Evolutionary conservation across 2,888 invertebrate genomes (phyloP), one percentile per base, ranked within the genome.

Genomic region (Catocala nupta): DNA sequence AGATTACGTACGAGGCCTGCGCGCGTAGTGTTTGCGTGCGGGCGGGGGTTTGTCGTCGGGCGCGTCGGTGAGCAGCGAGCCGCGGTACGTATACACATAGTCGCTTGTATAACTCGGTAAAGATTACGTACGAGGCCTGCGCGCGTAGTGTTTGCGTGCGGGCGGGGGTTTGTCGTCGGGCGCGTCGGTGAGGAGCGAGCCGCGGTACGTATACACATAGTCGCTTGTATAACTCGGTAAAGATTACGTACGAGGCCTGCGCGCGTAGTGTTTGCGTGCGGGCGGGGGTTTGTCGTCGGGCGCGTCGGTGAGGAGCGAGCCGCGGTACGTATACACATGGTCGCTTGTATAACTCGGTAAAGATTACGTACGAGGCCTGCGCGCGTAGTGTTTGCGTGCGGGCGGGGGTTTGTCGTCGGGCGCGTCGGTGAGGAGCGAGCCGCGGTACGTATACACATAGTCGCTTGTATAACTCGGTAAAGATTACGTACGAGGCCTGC

Each of bases 301-400:
- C 54, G 97, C 96, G 91, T 98, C 98, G 0, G 98, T 97, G 77
- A 98, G 95, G 84, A 99, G 95, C 75, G 98, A 97, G 94, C 97
- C 98, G 80, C 98, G 96, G 94, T 99, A 99, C 43, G 53, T 16
- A 8, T n/a, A 25, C 9, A 39, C 42, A 33, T 16, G 2, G 16
- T 16, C 16, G 16, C 16, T 16, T 16, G 55, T 36, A 36, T 8
- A 36, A 36, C 7, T 36, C 7, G 8, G 36, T 36, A 36, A 8
- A 8, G 39, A 43, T 12, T 55, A 55, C 55, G 49, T 42, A 57
- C 49, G n/a, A 25, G 53, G 7, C 5, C 52, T 16, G 39, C 54
- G 47, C 48, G 49, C 54, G 53, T 59, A 53, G 53, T 53, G 59
- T 36, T 53, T 52, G 51, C 53, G 48, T 34, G 53, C 54, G 48